Evolutionary conservation across 2,888 invertebrate species (phyloP).

Genomic region (Scaptomyza flava): DNA sequence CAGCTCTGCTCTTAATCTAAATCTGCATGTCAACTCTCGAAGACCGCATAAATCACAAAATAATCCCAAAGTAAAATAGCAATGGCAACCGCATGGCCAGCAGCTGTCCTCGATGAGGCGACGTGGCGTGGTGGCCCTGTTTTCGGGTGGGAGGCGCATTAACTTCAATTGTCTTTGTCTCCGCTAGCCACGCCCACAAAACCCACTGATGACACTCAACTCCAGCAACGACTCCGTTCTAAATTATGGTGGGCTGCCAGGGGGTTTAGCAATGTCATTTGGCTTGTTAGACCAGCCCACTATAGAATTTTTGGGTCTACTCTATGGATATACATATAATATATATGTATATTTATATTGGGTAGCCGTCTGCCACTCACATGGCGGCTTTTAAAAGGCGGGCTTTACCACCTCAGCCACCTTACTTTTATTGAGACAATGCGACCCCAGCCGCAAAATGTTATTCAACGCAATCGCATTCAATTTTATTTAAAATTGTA

Average conservation of each 20-base stretch:
- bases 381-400: constrained; percentile 26
- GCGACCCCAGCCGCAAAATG: constrained; percentile 60
- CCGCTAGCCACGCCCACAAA: constrained; percentile 19
- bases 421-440: constrained; percentile 64
- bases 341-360: background rate
- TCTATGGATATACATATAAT: background rate
- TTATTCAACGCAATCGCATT: constrained; percentile 75
- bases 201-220: constrained; percentile 46
- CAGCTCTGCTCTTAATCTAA: constrained; percentile 76
- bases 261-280: constrained; percentile 41
- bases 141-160: constrained; percentile 18
- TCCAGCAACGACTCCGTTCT: constrained; percentile 23
- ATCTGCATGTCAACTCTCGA: constrained; percentile 83
- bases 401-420: constrained; percentile 43
- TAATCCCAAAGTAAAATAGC: constrained; percentile 82
- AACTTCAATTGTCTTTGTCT: constrained; percentile 62
- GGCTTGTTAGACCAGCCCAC: constrained; percentile 43
- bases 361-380: constrained; percentile 34
- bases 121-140: constrained; percentile 41
- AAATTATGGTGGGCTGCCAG: constrained; percentile 8
- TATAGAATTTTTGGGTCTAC: constrained; percentile 40
- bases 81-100: constrained; percentile 53
- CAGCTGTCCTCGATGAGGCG: constrained; percentile 47
- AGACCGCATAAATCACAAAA: constrained; percentile 83
- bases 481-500: constrained; percentile 80